Conservation (phyloP, 2,113 vertebrate species). For the Coptodon bakossiorum region DNA sequence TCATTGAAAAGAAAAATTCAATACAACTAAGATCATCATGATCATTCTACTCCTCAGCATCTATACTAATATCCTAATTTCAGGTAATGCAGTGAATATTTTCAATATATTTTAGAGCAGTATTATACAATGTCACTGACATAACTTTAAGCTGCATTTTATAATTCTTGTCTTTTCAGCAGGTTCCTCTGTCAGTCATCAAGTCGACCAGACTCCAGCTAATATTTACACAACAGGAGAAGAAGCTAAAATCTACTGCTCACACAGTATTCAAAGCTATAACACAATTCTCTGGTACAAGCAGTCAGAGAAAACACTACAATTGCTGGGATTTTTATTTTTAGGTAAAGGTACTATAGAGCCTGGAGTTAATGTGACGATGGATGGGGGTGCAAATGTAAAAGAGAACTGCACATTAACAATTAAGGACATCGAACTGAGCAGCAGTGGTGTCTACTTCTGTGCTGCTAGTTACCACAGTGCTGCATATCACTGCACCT, state of each 20-base stretch:
- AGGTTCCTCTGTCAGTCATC: neutral
- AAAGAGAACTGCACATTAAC: neutral
- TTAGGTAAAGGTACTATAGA: rapidly evolving
- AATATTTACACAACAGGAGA: neutral
- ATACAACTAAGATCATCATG: no score
- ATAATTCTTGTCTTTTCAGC: neutral
- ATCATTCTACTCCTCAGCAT: no score
- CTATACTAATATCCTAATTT: no score
- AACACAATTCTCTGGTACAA: constrained; percentile 15
- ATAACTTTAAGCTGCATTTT: neutral
- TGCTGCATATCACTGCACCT: neutral
- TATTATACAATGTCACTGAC: no score
- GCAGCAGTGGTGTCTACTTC: neutral
- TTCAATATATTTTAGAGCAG: no score
- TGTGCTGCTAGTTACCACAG: neutral
- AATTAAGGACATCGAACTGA: rapidly evolving
- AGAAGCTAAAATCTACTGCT: neutral
- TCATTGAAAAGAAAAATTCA: no score
- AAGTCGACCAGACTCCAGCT: constrained; percentile 8
- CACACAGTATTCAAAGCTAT: neutral
- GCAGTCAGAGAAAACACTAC: neutral
- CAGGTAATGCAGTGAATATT: no score
- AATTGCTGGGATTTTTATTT: neutral
- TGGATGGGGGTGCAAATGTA: neutral
- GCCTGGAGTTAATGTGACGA: neutral